Conservation (phyloP, 2,113 vertebrate genomes). For the Chaenogobius annularis region DNA sequence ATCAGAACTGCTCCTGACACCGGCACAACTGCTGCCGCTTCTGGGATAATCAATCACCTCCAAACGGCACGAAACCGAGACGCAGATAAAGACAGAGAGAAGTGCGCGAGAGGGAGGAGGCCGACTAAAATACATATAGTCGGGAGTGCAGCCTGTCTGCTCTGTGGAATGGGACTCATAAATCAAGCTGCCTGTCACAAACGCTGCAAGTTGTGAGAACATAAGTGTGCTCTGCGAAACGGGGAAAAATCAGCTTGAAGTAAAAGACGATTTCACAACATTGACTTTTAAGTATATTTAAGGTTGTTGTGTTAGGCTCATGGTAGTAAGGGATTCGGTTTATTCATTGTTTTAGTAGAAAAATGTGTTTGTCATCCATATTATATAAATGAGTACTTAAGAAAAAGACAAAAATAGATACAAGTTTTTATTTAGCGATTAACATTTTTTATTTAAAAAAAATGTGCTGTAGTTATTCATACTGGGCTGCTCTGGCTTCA, state of each 20-base stretch:
- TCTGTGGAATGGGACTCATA: conserved; percentile 80
- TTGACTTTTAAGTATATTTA: no score
- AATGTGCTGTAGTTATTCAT: no score
- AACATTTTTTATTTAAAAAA: no score
- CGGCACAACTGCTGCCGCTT: conserved; percentile 31
- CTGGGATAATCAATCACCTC: conserved; percentile 78
- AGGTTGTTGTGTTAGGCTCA: not conserved
- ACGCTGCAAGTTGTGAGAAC: conserved; percentile 36
- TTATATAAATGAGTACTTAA: no score
- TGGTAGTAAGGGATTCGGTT: no score
- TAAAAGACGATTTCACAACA: not conserved
- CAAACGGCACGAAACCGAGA: conserved; percentile 33
- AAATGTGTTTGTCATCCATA: no score
- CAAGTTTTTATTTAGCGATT: no score
- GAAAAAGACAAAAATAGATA: no score
- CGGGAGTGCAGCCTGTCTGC: conserved; percentile 74
- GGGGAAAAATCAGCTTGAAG: not conserved
- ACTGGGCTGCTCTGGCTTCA: no score
- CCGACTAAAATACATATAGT: conserved; percentile 74
- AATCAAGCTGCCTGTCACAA: conserved; percentile 80
- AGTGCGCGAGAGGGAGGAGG: conserved; percentile 43
- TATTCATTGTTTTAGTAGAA: no score
- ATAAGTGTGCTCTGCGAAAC: not conserved
- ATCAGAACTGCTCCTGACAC: conserved; percentile 76
- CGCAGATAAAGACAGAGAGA: conserved; percentile 45